phyloP scores from a whole-genome alignment of 1,140 invertebrate species.

The Scaptomyza pallida region DNA sequence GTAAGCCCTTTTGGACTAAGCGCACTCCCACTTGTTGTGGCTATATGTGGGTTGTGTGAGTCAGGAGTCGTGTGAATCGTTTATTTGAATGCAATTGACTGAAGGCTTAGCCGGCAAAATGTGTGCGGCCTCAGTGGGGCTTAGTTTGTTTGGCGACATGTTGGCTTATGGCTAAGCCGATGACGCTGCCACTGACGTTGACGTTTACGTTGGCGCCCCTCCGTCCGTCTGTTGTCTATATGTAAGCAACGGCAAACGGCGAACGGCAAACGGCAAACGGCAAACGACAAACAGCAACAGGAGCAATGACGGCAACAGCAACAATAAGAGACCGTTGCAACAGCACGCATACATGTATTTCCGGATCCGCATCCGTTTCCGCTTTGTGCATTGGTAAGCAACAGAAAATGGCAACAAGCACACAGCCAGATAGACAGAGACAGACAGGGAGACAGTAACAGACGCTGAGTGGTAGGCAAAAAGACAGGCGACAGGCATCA shows the following conservation, averaged over 20 bases:
- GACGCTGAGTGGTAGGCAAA: slow-evolving; percentile 46
- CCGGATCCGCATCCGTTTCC: slow-evolving; percentile 77
- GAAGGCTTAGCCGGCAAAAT: slow-evolving; percentile 72
- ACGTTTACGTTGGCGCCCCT: slow-evolving; percentile 27
- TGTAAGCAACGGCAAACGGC: slow-evolving; percentile 22
- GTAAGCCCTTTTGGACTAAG: neutral
- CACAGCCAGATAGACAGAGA: neutral
- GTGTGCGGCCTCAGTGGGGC: slow-evolving; percentile 62
- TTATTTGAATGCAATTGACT: slow-evolving; percentile 81
- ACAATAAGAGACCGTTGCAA: slow-evolving; percentile 32
- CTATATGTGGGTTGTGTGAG: neutral
- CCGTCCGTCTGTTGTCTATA: slow-evolving; percentile 9
- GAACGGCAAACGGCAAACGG: slow-evolving; percentile 7
- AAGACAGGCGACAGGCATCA: slow-evolving; percentile 41
- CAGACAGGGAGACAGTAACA: slow-evolving; percentile 18
- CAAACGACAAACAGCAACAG: slow-evolving; percentile 28
- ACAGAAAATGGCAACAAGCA: slow-evolving; percentile 38
- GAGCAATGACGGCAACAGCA: slow-evolving; percentile 45
- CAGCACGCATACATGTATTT: slow-evolving; percentile 77
- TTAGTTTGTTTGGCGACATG: slow-evolving; percentile 76
- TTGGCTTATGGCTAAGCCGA: slow-evolving; percentile 71
- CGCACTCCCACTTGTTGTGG: neutral
- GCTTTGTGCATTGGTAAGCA: slow-evolving; percentile 76
- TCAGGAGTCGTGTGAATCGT: slow-evolving; percentile 36
- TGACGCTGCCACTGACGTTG: slow-evolving; percentile 21